Conservation (phyloP, 2,888 invertebrate genomes). For the Eurois occulta region DNA sequence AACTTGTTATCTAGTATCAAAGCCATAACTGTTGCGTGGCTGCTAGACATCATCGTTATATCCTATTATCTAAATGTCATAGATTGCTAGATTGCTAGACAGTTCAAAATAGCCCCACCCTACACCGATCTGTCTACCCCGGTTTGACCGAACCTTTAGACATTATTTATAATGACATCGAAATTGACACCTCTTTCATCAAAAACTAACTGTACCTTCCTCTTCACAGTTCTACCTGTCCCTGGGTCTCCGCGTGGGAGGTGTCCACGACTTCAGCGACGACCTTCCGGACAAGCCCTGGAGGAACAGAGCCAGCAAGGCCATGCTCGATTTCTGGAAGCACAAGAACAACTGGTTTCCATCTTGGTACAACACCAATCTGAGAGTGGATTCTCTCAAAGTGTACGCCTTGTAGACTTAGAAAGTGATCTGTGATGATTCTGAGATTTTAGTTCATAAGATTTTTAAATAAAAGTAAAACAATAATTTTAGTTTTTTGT, state of each 20-base stretch:
- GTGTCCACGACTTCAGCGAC: slow-evolving; percentile 93
- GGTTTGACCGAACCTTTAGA: background rate
- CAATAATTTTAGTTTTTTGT: background rate
- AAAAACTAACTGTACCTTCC: background rate
- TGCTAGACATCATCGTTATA: background rate
- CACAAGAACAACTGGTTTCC: slow-evolving; percentile 89
- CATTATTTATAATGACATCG: background rate
- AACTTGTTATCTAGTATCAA: slow-evolving; percentile 28
- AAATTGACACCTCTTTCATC: background rate
- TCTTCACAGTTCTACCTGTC: slow-evolving; percentile 93
- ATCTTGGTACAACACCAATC: slow-evolving; percentile 91
- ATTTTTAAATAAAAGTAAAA: slow-evolving; percentile 25
- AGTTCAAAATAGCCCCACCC: background rate
- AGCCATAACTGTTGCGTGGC: background rate
- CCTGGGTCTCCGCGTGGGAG: slow-evolving; percentile 95
- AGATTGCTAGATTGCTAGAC: no score
- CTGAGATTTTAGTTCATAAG: slow-evolving; percentile 47
- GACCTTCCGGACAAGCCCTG: slow-evolving; percentile 92
- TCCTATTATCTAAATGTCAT: background rate
- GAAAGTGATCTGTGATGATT: slow-evolving; percentile 42
- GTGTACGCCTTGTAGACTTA: slow-evolving; percentile 85
- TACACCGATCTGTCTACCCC: no score
- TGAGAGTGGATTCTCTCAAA: slow-evolving; percentile 91
- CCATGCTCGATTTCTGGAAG: slow-evolving; percentile 92
- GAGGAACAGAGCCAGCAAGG: slow-evolving; percentile 92